Conservation (phyloP, 2,797 vertebrate genomes). For the Novumbra hubbsi region DNA sequence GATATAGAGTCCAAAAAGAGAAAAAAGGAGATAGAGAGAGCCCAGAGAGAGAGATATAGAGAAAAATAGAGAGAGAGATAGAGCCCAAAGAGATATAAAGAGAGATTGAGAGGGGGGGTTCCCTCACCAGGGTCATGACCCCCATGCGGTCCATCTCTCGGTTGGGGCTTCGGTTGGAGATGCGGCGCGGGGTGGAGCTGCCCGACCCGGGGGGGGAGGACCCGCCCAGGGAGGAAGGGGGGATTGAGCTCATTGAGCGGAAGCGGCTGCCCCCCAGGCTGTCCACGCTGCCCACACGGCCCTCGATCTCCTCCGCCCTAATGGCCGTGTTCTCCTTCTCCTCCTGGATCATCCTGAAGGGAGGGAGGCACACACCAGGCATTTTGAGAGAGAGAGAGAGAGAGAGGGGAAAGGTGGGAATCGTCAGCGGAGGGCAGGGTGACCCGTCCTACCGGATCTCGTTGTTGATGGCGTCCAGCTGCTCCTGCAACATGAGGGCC, state of each 20-base stretch:
- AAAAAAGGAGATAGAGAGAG: too few relatives aligned
- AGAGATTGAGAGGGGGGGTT: neutral
- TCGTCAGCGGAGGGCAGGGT: too few relatives aligned
- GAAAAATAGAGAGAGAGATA: too few relatives aligned
- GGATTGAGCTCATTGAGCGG: slow-evolving; percentile 84
- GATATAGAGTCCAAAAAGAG: too few relatives aligned
- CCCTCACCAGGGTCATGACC: slow-evolving; percentile 91
- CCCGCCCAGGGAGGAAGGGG: slow-evolving; percentile 75
- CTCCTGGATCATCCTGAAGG: slow-evolving; percentile 90
- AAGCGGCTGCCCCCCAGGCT: slow-evolving; percentile 79
- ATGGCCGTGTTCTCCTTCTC: slow-evolving; percentile 94
- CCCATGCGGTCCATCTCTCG: slow-evolving; percentile 92
- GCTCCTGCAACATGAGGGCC: slow-evolving; percentile 97
- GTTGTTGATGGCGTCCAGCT: slow-evolving; percentile 97
- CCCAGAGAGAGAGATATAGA: too few relatives aligned
- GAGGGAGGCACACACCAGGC: neutral
- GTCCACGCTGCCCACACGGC: slow-evolving; percentile 87
- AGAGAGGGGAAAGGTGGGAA: too few relatives aligned
- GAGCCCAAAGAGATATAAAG: too few relatives aligned
- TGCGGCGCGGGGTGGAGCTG: slow-evolving; percentile 86
- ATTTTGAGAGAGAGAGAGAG: too few relatives aligned
- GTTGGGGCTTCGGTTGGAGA: slow-evolving; percentile 84
- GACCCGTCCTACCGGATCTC: slow-evolving; percentile 91
- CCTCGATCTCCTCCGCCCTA: slow-evolving; percentile 93
- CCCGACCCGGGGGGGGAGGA: slow-evolving; percentile 90